Conservation (phyloP, 2,888 invertebrate species). For the Pheosia tremula region DNA sequence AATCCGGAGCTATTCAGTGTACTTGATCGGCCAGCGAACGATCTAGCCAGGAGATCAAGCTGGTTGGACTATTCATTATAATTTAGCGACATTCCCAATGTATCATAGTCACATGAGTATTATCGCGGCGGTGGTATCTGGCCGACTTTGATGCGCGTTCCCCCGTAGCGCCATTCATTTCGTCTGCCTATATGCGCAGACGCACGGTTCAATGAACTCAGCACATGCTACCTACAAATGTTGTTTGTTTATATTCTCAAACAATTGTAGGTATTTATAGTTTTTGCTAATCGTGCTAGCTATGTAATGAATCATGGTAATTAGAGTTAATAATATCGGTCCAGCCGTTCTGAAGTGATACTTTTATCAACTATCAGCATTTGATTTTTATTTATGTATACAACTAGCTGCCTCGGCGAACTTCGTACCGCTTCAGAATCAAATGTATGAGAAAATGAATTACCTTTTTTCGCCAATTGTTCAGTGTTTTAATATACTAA, state of each 20-base stretch:
- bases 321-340: not conserved
- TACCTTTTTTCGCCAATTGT: no score
- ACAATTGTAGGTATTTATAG: slow-evolving; percentile 3
- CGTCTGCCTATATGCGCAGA: slow-evolving; percentile 45
- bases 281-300: slow-evolving; percentile 3
- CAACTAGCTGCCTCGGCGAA: no score
- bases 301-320: not conserved
- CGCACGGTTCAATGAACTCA: slow-evolving; percentile 51
- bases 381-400: no score
- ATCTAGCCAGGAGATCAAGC: no score
- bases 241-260: slow-evolving; percentile 6
- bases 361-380: no score
- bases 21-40: no score
- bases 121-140: slow-evolving; percentile 40
- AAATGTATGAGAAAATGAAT: no score
- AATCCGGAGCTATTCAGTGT: no score
- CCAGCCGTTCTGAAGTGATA: no score
- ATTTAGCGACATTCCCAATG: not conserved
- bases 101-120: slow-evolving; percentile 13
- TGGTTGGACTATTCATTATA: no score
- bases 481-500: no score
- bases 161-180: slow-evolving; percentile 38
- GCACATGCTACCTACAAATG: slow-evolving; percentile 43
- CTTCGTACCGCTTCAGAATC: no score
- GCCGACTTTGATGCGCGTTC: slow-evolving; percentile 49